Evolutionary conservation across 2,113 vertebrate genomes (phyloP).

Genomic region (Solea solea): DNA sequence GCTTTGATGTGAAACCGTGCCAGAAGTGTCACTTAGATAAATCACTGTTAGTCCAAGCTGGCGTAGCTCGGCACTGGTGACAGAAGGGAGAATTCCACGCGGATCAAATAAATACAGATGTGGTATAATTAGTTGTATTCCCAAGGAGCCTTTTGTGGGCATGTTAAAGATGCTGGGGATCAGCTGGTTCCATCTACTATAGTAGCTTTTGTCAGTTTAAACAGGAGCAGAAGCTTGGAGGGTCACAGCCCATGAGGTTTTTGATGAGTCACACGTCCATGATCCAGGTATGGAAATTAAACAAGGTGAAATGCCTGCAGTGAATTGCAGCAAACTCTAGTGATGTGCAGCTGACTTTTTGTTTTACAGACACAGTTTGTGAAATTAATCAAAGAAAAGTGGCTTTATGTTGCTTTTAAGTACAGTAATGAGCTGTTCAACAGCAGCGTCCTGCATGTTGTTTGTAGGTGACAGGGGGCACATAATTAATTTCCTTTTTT

Average conservation of each 20-base stretch:
- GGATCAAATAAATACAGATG: conserved; percentile 99
- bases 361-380: neutral
- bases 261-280: conserved; percentile 87
- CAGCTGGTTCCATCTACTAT: conserved; percentile 83
- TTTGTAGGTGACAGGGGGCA: neutral
- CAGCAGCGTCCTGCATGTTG: neutral
- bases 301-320: conserved; percentile 9
- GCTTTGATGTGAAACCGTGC: conserved; percentile 85
- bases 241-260: conserved; percentile 89
- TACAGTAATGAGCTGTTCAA: neutral
- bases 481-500: conserved; percentile 1
- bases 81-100: conserved; percentile 94
- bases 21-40: conserved; percentile 93
- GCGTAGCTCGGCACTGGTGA: conserved; percentile 86
- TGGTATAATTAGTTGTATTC: conserved; percentile 98
- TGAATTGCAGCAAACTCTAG: neutral
- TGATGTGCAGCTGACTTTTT: neutral
- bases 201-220: conserved; percentile 95
- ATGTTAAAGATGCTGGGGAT: conserved; percentile 93
- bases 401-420: neutral
- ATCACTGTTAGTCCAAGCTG: conserved; percentile 93
- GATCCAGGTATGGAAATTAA: conserved; percentile 73
- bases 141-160: conserved; percentile 87
- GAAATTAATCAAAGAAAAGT: neutral
- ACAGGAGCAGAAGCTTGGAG: conserved; percentile 86